Evolutionary conservation across 2,113 vertebrate species (phyloP), one percentile per base, ranked within the genome.

Genomic region (Empidonax alnorum): DNA sequence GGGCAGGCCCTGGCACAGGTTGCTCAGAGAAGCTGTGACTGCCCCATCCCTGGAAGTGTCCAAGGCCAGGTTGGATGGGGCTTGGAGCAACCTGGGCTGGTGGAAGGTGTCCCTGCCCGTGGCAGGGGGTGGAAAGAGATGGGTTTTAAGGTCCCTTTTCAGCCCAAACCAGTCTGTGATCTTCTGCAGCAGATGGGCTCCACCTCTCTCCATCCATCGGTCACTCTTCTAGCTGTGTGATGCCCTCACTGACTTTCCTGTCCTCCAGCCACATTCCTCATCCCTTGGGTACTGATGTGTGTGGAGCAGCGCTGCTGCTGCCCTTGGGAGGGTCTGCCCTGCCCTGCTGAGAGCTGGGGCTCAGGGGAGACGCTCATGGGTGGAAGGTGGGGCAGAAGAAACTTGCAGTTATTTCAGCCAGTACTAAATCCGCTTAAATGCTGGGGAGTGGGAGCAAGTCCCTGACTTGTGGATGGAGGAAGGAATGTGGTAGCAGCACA

Each of bases 41-140:
- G 30, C 30, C n/a, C 10, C 21, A 16, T 76, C 10, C 41, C 47
- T 62, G 14, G n/a, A 7, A 42, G 22, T 62, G n/a, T 20, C 5
- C 35, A 14, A 18, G 21, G 63, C 9, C 0, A 0, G 8, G 3
- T 4, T 69, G 41, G n/a, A 68, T 1, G 1, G 61, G 28, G 24
- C 16, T 68, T 41, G 39, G 63, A 83, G 41, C 41, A 69, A 0
- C 14, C 55, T 69, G 55, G 63, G 17, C 22, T 2, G 6, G 18
- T 42, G 35, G 25, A 3, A 69, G 14, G 9, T 61, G n/a, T 41
- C 62, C 28, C 53, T 82, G 33, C 31, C 9, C 9, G 4, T 8
- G 59, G 50, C 53, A 61, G 39, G 39, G 24, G 4, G 6, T 83
- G 47, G n/a, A 1, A 62, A 5, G 4, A 20, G 55, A 5, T 39